phyloP scores from a whole-genome alignment of 2,888 invertebrate species.

The Mimas tiliae region DNA sequence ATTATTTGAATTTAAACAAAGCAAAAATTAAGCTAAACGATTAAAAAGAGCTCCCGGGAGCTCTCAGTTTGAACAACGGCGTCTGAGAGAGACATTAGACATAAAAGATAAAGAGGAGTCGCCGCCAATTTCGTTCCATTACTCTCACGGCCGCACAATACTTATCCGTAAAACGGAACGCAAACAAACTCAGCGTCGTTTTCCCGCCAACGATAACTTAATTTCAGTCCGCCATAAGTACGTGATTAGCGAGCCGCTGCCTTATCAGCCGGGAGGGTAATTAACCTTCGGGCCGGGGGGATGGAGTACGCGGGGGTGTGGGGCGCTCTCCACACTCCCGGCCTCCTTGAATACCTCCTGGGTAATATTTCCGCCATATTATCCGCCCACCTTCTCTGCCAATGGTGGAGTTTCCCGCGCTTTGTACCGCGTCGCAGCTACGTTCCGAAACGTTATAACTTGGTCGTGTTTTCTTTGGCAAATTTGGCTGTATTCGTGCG shows the following conservation, averaged over 20 bases:
- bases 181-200: constrained; percentile 83
- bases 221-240: constrained; percentile 85
- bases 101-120: constrained; percentile 77
- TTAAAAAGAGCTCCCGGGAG: constrained; percentile 72
- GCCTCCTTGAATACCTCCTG: constrained; percentile 81
- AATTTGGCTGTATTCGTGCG: constrained; percentile 78
- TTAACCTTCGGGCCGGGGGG: constrained; percentile 77
- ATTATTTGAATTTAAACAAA: constrained; percentile 60
- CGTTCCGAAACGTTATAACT: constrained; percentile 83
- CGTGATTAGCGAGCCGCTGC: constrained; percentile 84
- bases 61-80: constrained; percentile 71
- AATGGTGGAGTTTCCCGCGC: constrained; percentile 81
- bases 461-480: constrained; percentile 73
- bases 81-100: constrained; percentile 62
- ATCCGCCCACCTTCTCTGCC: constrained; percentile 83
- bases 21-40: constrained; percentile 76
- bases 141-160: constrained; percentile 75
- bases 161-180: constrained; percentile 83
- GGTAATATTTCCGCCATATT: constrained; percentile 84
- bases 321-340: constrained; percentile 56
- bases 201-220: constrained; percentile 83
- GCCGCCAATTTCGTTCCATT: constrained; percentile 82
- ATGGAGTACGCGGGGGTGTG: constrained; percentile 47
- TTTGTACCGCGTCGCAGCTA: constrained; percentile 77
- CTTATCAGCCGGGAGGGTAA: constrained; percentile 84